phyloP scores from a whole-genome alignment of 2,113 vertebrate genomes.

The Odontophorus gujanensis region DNA sequence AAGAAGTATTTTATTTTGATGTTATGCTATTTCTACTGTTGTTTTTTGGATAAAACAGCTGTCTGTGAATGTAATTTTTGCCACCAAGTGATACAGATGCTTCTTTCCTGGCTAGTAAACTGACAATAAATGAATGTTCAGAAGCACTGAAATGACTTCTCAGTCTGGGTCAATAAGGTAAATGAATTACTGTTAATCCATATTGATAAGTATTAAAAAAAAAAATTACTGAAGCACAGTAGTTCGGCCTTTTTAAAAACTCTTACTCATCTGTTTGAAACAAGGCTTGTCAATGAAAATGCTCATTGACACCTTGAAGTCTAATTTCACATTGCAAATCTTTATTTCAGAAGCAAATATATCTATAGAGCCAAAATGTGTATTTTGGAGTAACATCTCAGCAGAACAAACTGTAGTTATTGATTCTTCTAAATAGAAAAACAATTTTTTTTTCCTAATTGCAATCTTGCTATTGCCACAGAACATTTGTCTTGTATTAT shows the following conservation, averaged over 20 bases:
- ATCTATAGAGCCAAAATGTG: not conserved
- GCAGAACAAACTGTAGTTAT: not conserved
- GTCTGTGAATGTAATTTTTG: not conserved
- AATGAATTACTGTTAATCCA: not conserved
- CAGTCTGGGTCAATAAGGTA: not conserved
- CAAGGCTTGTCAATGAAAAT: not conserved
- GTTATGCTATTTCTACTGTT: not conserved
- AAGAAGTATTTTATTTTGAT: not conserved
- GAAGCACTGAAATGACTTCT: not conserved
- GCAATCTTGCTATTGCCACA: not conserved
- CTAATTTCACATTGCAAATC: not conserved
- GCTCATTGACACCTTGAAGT: not conserved
- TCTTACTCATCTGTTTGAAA: not conserved
- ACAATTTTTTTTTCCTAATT: not conserved
- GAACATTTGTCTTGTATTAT: not conserved
- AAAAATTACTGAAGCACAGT: accelerated
- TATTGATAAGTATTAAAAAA: not conserved
- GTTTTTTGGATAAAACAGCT: not conserved
- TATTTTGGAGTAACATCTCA: not conserved
- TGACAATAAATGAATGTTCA: not conserved
- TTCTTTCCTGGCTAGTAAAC: not conserved
- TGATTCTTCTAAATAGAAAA: not conserved
- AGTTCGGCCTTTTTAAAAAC: not conserved
- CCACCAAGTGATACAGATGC: accelerated
- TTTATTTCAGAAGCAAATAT: not conserved